phyloP scores from a whole-genome alignment of 2,113 vertebrate genomes.

The Lamprologus sp. region DNA sequence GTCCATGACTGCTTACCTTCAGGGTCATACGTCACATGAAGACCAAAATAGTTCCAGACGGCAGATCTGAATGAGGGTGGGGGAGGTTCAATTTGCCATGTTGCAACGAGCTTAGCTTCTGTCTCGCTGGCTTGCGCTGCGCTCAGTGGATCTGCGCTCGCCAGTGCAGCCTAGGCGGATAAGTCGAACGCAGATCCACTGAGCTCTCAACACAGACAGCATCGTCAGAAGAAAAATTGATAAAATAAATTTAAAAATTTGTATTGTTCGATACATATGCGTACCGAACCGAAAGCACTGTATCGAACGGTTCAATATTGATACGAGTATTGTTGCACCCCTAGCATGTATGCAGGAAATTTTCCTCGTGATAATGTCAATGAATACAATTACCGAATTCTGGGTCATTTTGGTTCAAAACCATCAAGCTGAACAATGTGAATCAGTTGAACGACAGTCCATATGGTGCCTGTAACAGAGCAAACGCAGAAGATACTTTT shows the following conservation, averaged over 20 bases:
- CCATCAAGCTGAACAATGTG: neutral
- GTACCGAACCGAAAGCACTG: neutral
- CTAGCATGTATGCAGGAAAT: neutral
- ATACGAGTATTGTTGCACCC: accelerated
- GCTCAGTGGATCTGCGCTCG: accelerated
- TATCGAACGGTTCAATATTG: neutral
- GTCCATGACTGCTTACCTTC: accelerated
- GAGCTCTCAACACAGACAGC: neutral
- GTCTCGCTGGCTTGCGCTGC: accelerated
- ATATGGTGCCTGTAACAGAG: neutral
- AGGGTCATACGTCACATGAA: accelerated
- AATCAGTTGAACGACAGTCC: neutral
- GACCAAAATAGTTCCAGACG: accelerated
- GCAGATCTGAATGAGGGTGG: accelerated
- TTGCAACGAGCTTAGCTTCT: accelerated
- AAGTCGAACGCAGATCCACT: neutral
- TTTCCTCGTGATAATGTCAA: neutral
- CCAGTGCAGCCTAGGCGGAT: accelerated
- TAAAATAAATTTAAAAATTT: accelerated
- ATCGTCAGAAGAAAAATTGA: neutral
- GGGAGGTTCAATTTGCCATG: neutral
- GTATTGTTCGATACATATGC: neutral
- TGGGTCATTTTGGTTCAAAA: neutral
- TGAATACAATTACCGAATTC: neutral
- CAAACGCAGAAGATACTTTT: neutral